Conservation (phyloP, 2,113 vertebrate genomes). For the Progne subis region DNA sequence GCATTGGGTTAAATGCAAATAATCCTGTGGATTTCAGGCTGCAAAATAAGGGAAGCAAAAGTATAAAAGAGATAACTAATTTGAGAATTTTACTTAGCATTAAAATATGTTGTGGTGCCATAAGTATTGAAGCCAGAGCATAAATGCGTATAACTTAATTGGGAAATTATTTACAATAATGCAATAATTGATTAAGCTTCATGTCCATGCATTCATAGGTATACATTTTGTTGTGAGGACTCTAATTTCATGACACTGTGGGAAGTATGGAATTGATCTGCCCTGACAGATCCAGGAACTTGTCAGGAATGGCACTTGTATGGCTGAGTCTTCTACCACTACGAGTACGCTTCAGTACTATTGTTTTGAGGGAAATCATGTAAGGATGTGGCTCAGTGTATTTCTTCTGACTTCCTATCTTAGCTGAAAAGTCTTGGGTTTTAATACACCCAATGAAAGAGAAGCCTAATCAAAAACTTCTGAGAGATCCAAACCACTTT, state of each 20-base stretch:
- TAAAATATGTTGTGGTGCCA: neutral
- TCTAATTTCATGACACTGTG: conserved; percentile 7
- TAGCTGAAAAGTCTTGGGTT: neutral
- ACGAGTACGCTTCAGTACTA: neutral
- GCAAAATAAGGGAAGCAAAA: neutral
- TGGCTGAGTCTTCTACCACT: neutral
- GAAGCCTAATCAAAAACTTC: conserved; percentile 1
- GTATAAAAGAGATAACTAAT: neutral
- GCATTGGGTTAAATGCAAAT: neutral
- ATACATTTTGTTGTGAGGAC: conserved; percentile 7
- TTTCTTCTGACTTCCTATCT: neutral
- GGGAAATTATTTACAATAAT: conserved; percentile 49
- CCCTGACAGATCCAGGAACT: neutral
- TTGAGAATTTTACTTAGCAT: neutral
- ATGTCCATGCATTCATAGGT: neutral
- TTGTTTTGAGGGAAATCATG: neutral
- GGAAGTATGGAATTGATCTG: neutral
- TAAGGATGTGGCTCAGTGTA: neutral
- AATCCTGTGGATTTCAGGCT: neutral
- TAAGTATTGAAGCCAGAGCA: neutral
- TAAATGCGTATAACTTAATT: conserved; percentile 2
- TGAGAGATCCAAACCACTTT: neutral
- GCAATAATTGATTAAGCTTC: conserved; percentile 45
- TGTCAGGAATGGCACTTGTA: accelerated
- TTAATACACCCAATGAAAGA: neutral